Percentiles rank a stretch among this genome's conserved stretches.
phyloP scores from a whole-genome alignment of 2,888 invertebrate genomes.

The Salticus scenicus region DNA sequence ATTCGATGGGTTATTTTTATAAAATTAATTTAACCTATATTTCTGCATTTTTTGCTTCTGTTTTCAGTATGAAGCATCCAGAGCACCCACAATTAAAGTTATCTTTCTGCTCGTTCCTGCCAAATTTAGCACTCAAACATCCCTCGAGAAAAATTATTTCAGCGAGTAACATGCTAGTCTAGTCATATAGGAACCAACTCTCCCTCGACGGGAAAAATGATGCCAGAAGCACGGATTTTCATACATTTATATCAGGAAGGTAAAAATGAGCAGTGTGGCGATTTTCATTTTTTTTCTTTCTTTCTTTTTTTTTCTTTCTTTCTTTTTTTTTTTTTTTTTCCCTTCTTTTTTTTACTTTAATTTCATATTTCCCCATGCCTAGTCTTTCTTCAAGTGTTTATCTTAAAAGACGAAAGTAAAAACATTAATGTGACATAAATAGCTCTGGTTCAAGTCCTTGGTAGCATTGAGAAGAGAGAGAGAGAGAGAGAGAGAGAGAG shows the following conservation, averaged over 20 bases:
- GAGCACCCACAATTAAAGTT: neutral
- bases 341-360: constrained; percentile 30
- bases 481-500: too few relatives aligned
- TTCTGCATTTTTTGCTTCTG: too few relatives aligned
- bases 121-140: neutral
- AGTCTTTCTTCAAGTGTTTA: constrained; percentile 38
- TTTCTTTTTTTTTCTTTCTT: neutral
- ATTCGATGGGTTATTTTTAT: too few relatives aligned
- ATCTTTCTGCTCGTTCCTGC: neutral
- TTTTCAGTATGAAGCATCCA: too few relatives aligned
- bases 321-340: constrained; percentile 21
- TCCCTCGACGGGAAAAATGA: constrained; percentile 7
- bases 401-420: constrained; percentile 49
- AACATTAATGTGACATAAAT: constrained; percentile 59
- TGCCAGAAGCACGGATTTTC: constrained; percentile 1
- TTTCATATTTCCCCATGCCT: constrained; percentile 8
- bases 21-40: too few relatives aligned
- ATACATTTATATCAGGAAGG: constrained; percentile 44
- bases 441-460: constrained; percentile 27
- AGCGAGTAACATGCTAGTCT: neutral
- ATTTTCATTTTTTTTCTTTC: neutral
- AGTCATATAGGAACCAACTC: constrained; percentile 13
- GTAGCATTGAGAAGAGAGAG: neutral
- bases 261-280: constrained; percentile 22
- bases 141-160: constrained; percentile 14